Evolutionary conservation across 2,113 vertebrate genomes (phyloP).

Genomic region (Oxyura jamaicensis): DNA sequence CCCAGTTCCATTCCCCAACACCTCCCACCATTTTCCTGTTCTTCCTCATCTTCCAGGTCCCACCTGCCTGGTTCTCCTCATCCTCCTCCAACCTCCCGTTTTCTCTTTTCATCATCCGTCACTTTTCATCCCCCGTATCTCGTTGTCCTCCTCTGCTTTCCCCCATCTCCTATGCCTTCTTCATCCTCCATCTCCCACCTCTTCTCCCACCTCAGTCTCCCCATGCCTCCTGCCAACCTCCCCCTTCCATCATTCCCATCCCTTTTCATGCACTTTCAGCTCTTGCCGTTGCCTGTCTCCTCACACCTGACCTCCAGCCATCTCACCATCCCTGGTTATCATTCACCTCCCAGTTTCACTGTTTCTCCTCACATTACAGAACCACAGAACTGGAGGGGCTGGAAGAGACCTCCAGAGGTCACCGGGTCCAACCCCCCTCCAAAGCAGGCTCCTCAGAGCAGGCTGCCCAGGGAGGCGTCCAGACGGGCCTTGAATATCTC

Average conservation of each 20-base stretch:
- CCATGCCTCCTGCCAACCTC: not conserved
- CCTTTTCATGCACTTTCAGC: not conserved
- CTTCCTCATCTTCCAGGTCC: not conserved
- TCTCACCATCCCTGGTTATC: not conserved
- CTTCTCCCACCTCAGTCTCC: not conserved
- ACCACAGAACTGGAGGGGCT: too few relatives aligned
- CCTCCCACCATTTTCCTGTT: not conserved
- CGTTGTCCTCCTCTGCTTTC: not conserved
- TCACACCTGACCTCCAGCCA: rapidly evolving
- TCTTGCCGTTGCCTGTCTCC: not conserved
- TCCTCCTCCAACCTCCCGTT: not conserved
- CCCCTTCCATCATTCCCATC: not conserved
- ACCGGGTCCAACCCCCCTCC: too few relatives aligned
- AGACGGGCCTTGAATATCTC: too few relatives aligned
- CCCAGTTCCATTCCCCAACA: not conserved
- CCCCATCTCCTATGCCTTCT: not conserved
- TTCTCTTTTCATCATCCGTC: not conserved
- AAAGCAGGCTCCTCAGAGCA: too few relatives aligned
- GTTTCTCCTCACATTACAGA: not conserved
- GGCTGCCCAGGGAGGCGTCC: too few relatives aligned
- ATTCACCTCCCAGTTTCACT: not conserved
- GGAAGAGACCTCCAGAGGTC: too few relatives aligned
- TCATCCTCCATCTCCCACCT: not conserved
- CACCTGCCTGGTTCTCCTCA: not conserved
- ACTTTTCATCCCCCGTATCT: not conserved